These are phyloP conservation scores for Ceratosolen solmsi DNA, from an alignment of 1,140 invertebrate species.

Conservation along the genomic window DNA sequence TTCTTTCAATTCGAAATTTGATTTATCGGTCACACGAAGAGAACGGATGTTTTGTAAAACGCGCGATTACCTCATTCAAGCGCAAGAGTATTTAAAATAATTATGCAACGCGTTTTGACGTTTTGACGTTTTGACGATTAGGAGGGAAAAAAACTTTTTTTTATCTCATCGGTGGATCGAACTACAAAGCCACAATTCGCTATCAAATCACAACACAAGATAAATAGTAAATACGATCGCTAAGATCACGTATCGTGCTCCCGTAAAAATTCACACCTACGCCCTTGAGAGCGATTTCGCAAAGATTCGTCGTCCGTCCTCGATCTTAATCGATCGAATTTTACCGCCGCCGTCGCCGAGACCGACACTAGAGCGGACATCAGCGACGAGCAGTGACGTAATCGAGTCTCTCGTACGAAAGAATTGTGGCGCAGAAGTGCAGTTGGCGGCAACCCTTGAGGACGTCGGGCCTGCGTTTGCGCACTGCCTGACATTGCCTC, in stretches of 20 bases:
- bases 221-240: too few relatives aligned
- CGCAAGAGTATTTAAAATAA: too few relatives aligned
- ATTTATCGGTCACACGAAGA: too few relatives aligned
- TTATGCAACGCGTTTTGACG: too few relatives aligned
- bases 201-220: too few relatives aligned
- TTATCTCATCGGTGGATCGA: too few relatives aligned
- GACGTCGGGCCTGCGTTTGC: neutral
- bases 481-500: neutral
- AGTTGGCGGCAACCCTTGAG: neutral
- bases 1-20: too few relatives aligned
- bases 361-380: neutral
- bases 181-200: too few relatives aligned
- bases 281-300: neutral
- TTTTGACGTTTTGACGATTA: too few relatives aligned
- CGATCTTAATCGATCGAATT: slow-evolving; percentile 30
- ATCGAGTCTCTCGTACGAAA: neutral
- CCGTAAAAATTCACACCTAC: neutral
- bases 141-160: neutral
- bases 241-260: neutral
- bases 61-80: too few relatives aligned
- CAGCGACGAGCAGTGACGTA: neutral
- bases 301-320: neutral
- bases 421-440: neutral
- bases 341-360: neutral
- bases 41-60: too few relatives aligned